These are phyloP conservation scores for Dicrostonyx torquatus DNA, from an alignment of 2,797 vertebrate species.

Conservation along the genomic window DNA sequence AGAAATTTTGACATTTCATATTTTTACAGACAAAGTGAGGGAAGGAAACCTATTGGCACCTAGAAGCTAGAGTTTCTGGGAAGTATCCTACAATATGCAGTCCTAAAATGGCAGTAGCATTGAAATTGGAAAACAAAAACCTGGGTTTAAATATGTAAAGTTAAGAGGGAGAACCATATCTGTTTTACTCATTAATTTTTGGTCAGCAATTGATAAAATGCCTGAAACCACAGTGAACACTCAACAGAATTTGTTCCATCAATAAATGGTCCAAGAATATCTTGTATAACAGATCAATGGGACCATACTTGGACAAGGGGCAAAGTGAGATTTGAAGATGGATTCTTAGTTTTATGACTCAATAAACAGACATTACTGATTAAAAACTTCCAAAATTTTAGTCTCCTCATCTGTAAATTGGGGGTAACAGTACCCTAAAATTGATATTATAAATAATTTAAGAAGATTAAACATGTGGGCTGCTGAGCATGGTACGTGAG, in stretches of 20 bases:
- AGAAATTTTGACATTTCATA: neutral
- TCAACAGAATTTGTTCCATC: neutral
- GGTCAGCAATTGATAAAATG: neutral
- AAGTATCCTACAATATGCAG: neutral
- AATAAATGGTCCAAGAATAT: neutral
- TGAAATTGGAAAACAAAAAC: neutral
- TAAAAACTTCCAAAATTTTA: neutral
- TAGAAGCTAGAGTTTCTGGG: neutral
- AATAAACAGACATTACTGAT: neutral
- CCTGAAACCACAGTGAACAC: neutral
- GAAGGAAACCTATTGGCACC: neutral
- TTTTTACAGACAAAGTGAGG: neutral
- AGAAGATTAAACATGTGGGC: neutral
- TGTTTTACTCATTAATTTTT: neutral
- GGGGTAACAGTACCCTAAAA: neutral
- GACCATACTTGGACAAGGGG: neutral
- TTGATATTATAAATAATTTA: conserved; percentile 22
- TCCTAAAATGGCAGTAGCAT: neutral
- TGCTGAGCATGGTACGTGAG: neutral
- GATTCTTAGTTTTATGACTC: neutral
- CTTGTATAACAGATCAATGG: neutral
- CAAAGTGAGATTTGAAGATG: neutral
- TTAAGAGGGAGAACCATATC: neutral
- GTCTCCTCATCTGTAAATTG: conserved; percentile 6
- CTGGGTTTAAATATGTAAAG: neutral